These are phyloP conservation scores for Pterophyllum scalare DNA, from an alignment of 2,113 vertebrate species.

Conservation along the genomic window DNA sequence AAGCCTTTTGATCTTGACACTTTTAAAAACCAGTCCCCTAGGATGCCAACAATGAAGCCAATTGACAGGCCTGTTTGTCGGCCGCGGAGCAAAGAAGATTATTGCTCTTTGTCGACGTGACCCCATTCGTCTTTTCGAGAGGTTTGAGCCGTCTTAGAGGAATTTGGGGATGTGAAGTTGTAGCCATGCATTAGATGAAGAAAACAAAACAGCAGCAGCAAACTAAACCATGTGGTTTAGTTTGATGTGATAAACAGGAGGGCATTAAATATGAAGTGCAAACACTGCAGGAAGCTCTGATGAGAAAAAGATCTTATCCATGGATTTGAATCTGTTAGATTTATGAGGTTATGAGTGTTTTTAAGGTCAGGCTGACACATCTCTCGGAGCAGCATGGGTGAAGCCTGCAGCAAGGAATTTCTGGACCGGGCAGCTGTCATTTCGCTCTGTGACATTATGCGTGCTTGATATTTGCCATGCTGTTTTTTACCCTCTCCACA, in stretches of 20 bases:
- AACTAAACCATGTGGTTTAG: constrained; percentile 27
- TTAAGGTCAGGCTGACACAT: neutral
- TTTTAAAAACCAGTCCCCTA: constrained; percentile 73
- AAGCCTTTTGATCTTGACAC: constrained; percentile 81
- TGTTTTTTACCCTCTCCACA: constrained; percentile 85
- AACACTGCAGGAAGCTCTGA: neutral
- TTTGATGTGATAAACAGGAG: constrained; percentile 10
- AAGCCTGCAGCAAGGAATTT: constrained; percentile 69
- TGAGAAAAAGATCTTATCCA: constrained; percentile 1
- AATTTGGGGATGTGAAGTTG: constrained; percentile 59
- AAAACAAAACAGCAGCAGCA: constrained; percentile 33
- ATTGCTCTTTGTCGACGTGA: constrained; percentile 73
- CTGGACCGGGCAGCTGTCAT: constrained; percentile 90
- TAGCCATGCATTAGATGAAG: constrained; percentile 64
- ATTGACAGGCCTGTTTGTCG: constrained; percentile 70
- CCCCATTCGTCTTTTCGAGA: constrained; percentile 70
- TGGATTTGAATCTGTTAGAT: neutral
- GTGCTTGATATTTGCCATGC: constrained; percentile 91
- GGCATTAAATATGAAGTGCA: constrained; percentile 8
- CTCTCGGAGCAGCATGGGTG: neutral
- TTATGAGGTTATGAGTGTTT: constrained; percentile 8
- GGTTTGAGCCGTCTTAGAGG: constrained; percentile 64
- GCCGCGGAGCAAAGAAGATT: constrained; percentile 65
- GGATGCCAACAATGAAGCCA: constrained; percentile 73
- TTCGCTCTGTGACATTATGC: constrained; percentile 86